Evolutionary conservation across 2,797 vertebrate species (phyloP).

Genomic region (Coracias cyanogaster): DNA sequence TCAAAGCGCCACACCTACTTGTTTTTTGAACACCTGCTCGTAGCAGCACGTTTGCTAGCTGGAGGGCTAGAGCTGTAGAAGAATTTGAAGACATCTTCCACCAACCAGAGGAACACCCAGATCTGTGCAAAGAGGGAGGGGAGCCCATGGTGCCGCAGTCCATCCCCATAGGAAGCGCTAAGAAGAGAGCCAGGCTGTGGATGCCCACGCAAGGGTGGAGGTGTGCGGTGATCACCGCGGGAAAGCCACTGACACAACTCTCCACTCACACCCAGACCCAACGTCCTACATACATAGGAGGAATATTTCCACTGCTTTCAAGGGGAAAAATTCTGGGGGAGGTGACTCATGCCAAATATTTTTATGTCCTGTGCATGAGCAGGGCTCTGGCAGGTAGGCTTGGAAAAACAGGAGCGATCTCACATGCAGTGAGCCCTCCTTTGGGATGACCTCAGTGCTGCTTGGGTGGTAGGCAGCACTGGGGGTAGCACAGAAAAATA

Average conservation of each 20-base stretch:
- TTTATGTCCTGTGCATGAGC: neutral
- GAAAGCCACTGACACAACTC: neutral
- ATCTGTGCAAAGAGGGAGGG: neutral
- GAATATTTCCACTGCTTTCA: neutral
- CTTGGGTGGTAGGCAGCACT: neutral
- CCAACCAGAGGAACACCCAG: neutral
- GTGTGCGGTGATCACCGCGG: neutral
- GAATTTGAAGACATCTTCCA: neutral
- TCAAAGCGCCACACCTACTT: too few species aligned
- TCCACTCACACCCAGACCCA: neutral
- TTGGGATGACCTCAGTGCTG: neutral
- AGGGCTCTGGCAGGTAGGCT: conserved; percentile 1
- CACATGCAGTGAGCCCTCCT: neutral
- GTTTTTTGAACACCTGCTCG: neutral
- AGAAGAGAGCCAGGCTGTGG: neutral
- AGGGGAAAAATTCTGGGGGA: neutral
- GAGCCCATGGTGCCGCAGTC: neutral
- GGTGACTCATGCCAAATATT: neutral
- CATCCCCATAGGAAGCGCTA: fast-evolving
- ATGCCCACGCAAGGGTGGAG: neutral
- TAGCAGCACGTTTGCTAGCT: neutral
- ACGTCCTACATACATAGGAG: neutral
- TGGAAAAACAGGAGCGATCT: neutral
- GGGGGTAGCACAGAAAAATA: neutral
- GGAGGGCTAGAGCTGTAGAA: neutral